Percentiles rank a stretch among this genome's conserved stretches.
These are phyloP conservation scores for Papilio machaon DNA, from an alignment of 1,140 invertebrate genomes.

Conservation along the genomic window DNA sequence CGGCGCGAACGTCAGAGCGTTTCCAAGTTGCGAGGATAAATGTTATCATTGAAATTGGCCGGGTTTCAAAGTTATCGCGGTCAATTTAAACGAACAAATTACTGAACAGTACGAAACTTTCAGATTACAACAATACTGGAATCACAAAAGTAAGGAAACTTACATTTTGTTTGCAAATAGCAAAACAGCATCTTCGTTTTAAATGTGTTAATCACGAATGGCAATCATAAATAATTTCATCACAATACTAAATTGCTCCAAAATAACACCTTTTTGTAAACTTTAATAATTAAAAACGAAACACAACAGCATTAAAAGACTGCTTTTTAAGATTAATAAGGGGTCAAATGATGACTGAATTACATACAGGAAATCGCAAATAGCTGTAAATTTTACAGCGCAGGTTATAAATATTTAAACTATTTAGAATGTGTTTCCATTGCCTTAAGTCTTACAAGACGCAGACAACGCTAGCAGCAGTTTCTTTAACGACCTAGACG, in stretches of 20 bases:
- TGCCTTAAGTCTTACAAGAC: neutral
- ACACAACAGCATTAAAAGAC: neutral
- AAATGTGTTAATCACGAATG: no score
- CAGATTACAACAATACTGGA: neutral
- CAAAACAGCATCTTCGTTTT: no score
- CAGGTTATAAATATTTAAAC: neutral
- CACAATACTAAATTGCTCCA: no score
- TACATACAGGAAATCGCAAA: neutral
- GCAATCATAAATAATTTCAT: no score
- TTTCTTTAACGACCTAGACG: neutral
- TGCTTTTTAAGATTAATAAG: no score
- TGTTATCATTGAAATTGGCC: slow-evolving; percentile 24
- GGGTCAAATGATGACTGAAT: no score
- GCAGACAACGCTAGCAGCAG: neutral
- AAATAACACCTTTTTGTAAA: no score
- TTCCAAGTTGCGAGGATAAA: slow-evolving; percentile 14
- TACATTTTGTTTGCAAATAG: neutral
- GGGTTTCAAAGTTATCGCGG: slow-evolving; percentile 15
- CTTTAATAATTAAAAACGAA: no score
- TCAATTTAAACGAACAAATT: slow-evolving; percentile 21
- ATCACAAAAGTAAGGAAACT: neutral
- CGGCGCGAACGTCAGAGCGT: neutral
- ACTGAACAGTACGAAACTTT: neutral
- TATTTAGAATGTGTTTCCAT: neutral
- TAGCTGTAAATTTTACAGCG: neutral